A percentile compares a stretch with the other conserved stretches of the same genome.
Evolutionary conservation across 2,888 invertebrate species (phyloP).

Genomic region (Leucoma salicis): DNA sequence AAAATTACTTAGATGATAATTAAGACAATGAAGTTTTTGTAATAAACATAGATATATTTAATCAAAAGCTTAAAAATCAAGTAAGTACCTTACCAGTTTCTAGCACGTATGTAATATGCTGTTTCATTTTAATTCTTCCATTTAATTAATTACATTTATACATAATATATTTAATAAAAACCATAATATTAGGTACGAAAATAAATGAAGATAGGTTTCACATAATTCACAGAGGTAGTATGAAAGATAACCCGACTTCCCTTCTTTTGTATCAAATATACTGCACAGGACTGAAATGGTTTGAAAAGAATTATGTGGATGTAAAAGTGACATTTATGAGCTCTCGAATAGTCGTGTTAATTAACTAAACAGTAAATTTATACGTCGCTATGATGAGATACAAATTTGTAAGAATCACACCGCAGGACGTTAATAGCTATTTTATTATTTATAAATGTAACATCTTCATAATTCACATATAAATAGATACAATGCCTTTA

Average conservation of each 20-base stretch:
- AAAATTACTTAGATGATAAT: too few relatives aligned
- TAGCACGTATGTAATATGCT: too few relatives aligned
- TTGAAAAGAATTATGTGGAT: slow-evolving; percentile 61
- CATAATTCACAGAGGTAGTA: slow-evolving; percentile 34
- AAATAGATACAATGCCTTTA: slow-evolving; percentile 14
- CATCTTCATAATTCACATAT: slow-evolving; percentile 39
- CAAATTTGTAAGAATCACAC: slow-evolving; percentile 54
- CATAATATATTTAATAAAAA: background rate
- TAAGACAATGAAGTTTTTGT: too few relatives aligned
- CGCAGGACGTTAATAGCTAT: slow-evolving; percentile 47
- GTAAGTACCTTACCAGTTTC: too few relatives aligned
- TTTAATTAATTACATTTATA: too few relatives aligned
- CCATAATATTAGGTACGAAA: slow-evolving; percentile 23
- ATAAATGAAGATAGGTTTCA: slow-evolving; percentile 29
- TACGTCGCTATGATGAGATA: slow-evolving; percentile 50
- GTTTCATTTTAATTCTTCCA: too few relatives aligned
- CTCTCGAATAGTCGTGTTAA: slow-evolving; percentile 62
- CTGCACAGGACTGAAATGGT: slow-evolving; percentile 46
- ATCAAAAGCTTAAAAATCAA: too few relatives aligned
- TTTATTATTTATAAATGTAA: slow-evolving; percentile 37
- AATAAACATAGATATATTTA: too few relatives aligned
- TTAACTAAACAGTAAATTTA: slow-evolving; percentile 64
- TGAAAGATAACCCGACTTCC: slow-evolving; percentile 34
- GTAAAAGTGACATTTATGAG: slow-evolving; percentile 70
- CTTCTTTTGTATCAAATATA: slow-evolving; percentile 48